Evolutionary conservation across 1,140 invertebrate species (phyloP), one percentile per base, ranked within the genome.

Genomic region (Macrobrachium nipponense): DNA sequence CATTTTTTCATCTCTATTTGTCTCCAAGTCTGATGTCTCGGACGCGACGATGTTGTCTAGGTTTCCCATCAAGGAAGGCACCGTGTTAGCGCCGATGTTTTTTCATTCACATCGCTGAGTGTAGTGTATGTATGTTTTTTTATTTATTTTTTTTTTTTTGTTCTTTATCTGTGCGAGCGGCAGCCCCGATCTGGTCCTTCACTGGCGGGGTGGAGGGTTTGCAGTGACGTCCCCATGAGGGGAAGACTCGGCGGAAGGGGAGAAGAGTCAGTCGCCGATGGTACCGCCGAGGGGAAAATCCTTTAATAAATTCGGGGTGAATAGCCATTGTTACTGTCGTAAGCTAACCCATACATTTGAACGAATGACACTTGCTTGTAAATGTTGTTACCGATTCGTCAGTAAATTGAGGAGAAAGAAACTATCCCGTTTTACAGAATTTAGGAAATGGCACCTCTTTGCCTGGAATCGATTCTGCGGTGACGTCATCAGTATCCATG

Each of bases 401-500:
- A 10, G 10, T 27, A 58, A 6, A 15, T 12, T 20, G 23, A 20
- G 15, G 23, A 51, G 23, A 15, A 18, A 15, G 60, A 61, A 23
- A 44, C 60, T n/a, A 70, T 27, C 44, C n/a, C 43, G 23, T 59
- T n/a, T 2, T 58, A 27, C 36, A 15, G 27, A 87, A 64, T 58
- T 61, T n/a, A 60, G 15, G 12, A 8, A 5, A 20, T 15, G 72
- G 85, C 61, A 70, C 51, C 79, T n/a, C 43, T 27, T 61, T n/a
- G 44, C 75, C 77, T 10, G 77, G 83, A 86, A 87, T 87, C 85
- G 85, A 87, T 87, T 82, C 85, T 64, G n/a, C n/a, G 36, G 72
- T 87, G 85, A 87, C 79, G 85, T 87, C 85, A 86, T 58, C 58
- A 44, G 85, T 87, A 64, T 60, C 85, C 73, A 87, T 87, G 79